Conservation (phyloP, 2,113 vertebrate species). For the Saguinus imperator region DNA sequence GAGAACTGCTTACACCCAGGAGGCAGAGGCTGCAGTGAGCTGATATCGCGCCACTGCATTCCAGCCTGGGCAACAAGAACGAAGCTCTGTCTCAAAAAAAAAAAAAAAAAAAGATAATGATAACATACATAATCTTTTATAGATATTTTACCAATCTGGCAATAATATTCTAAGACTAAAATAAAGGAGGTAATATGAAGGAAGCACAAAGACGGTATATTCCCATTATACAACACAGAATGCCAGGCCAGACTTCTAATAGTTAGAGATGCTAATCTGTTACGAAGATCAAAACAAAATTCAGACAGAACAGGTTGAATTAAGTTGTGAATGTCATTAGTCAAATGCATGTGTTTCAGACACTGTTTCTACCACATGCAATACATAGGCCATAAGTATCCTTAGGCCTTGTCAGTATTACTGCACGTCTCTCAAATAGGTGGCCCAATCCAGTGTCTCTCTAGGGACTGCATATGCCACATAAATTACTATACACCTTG, state of each 20-base stretch:
- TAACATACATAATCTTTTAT: background rate
- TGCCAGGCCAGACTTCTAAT: slow-evolving; percentile 29
- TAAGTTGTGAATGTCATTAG: slow-evolving; percentile 60
- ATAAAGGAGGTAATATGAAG: slow-evolving; percentile 34
- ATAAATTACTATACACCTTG: background rate
- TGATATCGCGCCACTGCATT: too few relatives aligned
- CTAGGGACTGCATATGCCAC: background rate
- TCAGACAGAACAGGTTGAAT: slow-evolving; percentile 48
- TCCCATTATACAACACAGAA: background rate
- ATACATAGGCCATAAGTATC: background rate
- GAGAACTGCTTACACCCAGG: too few relatives aligned
- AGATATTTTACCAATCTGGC: slow-evolving; percentile 24
- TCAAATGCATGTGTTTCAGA: slow-evolving; percentile 54
- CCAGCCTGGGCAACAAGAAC: too few relatives aligned
- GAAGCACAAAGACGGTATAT: slow-evolving; percentile 48
- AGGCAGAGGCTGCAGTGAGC: too few relatives aligned
- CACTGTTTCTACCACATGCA: slow-evolving; percentile 18
- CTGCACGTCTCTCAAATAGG: slow-evolving; percentile 28
- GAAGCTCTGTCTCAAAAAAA: background rate
- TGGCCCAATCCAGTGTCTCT: slow-evolving; percentile 41
- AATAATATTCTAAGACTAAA: slow-evolving; percentile 54
- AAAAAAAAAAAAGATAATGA: background rate
- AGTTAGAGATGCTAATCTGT: slow-evolving; percentile 51
- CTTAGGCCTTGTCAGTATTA: background rate
- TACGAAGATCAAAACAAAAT: slow-evolving; percentile 60